Percentiles rank a stretch among this genome's conserved stretches.
Evolutionary conservation across 2,797 vertebrate genomes (phyloP).

Genomic region (Danio albolineatus): DNA sequence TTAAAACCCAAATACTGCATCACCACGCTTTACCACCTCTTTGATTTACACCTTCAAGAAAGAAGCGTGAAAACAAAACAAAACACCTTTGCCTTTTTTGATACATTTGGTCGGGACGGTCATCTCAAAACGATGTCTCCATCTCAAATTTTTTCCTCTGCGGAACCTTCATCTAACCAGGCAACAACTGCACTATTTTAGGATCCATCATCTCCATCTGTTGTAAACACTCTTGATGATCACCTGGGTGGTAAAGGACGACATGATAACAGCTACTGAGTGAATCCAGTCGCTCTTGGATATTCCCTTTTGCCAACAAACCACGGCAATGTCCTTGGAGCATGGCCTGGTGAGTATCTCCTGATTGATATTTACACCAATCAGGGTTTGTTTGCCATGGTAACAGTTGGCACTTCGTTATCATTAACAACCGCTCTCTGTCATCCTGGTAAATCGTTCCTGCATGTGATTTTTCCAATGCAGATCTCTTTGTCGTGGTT

Average conservation of each 20-base stretch:
- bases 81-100: slow-evolving; percentile 35
- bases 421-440: slow-evolving; percentile 17
- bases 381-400: slow-evolving; percentile 43
- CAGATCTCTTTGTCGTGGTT: slow-evolving; percentile 44
- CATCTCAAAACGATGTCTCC: slow-evolving; percentile 61
- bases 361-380: slow-evolving; percentile 55
- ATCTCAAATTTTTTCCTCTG: slow-evolving; percentile 62
- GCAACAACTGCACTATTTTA: slow-evolving; percentile 68
- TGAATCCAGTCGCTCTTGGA: slow-evolving; percentile 53
- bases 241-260: slow-evolving; percentile 47
- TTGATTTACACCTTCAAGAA: slow-evolving; percentile 58
- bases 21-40: slow-evolving; percentile 46
- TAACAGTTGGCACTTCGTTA: slow-evolving; percentile 42
- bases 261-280: slow-evolving; percentile 47
- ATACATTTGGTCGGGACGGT: slow-evolving; percentile 46
- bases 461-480: slow-evolving; percentile 10
- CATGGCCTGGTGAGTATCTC: slow-evolving; percentile 84
- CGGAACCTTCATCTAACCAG: slow-evolving; percentile 63
- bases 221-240: slow-evolving; percentile 52
- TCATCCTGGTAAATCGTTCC: slow-evolving; percentile 24
- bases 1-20: slow-evolving; percentile 61
- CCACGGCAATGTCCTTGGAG: slow-evolving; percentile 83
- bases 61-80: slow-evolving; percentile 43
- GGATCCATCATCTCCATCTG: slow-evolving; percentile 57
- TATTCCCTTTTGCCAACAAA: slow-evolving; percentile 61